Conservation (phyloP, 2,888 invertebrate genomes). For the Salpingus planirostris region DNA sequence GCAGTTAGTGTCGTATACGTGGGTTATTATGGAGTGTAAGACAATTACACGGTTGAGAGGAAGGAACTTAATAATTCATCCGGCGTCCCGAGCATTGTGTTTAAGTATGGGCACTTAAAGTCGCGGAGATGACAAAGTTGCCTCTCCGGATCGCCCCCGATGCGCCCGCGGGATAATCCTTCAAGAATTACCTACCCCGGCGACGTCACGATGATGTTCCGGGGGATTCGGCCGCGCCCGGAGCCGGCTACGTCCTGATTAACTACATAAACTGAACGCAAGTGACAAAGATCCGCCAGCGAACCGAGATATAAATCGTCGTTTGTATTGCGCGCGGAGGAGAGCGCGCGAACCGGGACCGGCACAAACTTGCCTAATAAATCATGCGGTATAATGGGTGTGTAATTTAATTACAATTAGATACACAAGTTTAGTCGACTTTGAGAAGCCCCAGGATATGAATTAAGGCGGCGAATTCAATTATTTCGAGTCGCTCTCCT, state of each 20-base stretch:
- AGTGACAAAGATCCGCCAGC: conserved; percentile 17
- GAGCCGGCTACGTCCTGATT: too few relatives aligned
- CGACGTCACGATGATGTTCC: conserved; percentile 18
- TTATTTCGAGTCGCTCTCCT: conserved; percentile 16
- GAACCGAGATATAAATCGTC: conserved; percentile 28
- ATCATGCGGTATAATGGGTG: conserved; percentile 34
- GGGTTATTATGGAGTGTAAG: conserved; percentile 37
- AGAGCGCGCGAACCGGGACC: conserved; percentile 5
- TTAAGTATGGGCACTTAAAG: conserved; percentile 36
- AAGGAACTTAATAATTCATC: conserved; percentile 40
- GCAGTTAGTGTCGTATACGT: conserved; percentile 35
- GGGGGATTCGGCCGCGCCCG: too few relatives aligned
- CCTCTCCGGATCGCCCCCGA: conserved; percentile 9
- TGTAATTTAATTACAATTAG: conserved; percentile 38
- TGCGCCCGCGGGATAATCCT: conserved; percentile 21
- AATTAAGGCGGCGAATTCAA: conserved; percentile 20
- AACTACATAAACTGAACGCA: too few relatives aligned
- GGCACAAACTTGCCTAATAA: conserved; percentile 32
- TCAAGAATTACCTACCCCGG: too few relatives aligned
- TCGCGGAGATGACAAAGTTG: conserved; percentile 29
- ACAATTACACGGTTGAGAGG: conserved; percentile 39
- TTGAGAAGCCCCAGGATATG: conserved; percentile 20
- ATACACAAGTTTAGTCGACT: conserved; percentile 29
- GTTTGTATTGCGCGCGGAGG: conserved; percentile 25
- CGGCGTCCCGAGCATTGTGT: conserved; percentile 37